Conservation (phyloP, 64 coral and sea anemone species). For the Trachythela sp. region DNA sequence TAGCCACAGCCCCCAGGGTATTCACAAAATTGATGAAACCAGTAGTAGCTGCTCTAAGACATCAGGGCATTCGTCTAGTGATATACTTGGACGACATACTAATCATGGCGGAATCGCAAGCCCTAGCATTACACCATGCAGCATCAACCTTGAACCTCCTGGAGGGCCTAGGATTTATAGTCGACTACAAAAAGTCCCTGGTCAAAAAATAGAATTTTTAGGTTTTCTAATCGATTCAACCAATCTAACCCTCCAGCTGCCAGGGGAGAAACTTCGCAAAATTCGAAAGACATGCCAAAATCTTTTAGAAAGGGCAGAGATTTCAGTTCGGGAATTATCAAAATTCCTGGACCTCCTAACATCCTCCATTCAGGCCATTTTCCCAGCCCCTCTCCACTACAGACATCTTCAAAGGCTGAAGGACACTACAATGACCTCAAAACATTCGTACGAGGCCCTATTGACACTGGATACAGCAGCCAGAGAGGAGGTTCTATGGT, state of each 20-base stretch:
- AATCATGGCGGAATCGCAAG: background rate
- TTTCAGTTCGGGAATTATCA: constrained; percentile 8
- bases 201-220: background rate
- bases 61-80: background rate
- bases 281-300: background rate
- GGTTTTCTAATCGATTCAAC: background rate
- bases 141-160: background rate
- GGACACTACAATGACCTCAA: background rate
- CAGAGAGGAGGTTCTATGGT: constrained; percentile 30
- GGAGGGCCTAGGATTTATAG: too few relatives aligned
- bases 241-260: background rate
- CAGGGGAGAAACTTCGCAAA: background rate
- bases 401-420: background rate
- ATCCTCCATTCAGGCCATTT: background rate
- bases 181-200: background rate
- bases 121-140: constrained; percentile 5
- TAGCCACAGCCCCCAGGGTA: too few relatives aligned
- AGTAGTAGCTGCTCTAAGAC: background rate
- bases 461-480: background rate
- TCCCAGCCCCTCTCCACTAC: background rate
- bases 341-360: constrained; percentile 4
- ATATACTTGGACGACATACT: background rate
- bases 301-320: background rate
- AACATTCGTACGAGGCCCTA: background rate
- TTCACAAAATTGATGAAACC: background rate